Percentiles rank a stretch among this genome's conserved stretches.
These are phyloP conservation scores for Dyspetes luteomarginatus DNA, from an alignment of 2,888 invertebrate species.

Conservation along the genomic window DNA sequence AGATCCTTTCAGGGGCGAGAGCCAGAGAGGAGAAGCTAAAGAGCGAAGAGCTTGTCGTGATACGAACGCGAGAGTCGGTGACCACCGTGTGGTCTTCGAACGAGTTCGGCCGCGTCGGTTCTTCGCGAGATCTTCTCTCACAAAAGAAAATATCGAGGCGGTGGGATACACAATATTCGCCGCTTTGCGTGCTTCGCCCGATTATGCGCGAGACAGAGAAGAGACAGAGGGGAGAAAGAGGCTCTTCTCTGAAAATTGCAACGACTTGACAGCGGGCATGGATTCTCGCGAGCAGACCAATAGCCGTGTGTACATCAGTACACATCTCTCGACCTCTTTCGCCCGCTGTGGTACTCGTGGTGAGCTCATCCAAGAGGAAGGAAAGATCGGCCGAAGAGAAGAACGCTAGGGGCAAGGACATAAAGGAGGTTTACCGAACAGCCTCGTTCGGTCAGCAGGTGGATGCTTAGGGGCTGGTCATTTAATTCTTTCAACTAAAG, in stretches of 20 bases:
- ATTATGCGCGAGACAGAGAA: not conserved
- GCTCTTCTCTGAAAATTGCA: constrained; percentile 70
- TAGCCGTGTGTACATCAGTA: too few relatives aligned
- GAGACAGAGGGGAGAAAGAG: not conserved
- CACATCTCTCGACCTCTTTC: too few relatives aligned
- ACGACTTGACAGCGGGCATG: constrained; percentile 62
- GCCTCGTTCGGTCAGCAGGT: too few relatives aligned
- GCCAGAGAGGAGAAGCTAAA: constrained; percentile 8
- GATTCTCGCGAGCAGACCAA: constrained; percentile 43
- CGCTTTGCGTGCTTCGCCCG: constrained; percentile 63
- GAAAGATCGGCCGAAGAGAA: too few relatives aligned
- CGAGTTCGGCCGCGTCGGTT: not conserved
- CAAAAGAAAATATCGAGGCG: constrained; percentile 61
- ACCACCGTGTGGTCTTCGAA: constrained; percentile 23
- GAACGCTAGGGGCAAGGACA: too few relatives aligned
- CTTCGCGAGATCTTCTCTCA: not conserved
- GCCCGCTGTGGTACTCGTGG: too few relatives aligned
- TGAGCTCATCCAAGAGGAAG: too few relatives aligned
- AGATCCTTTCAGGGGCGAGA: not conserved
- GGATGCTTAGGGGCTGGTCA: too few relatives aligned
- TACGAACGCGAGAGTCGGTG: constrained; percentile 31
- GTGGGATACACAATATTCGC: constrained; percentile 67
- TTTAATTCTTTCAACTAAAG: too few relatives aligned
- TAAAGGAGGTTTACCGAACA: too few relatives aligned
- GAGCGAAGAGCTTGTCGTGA: constrained; percentile 31